Evolutionary conservation across 2,113 vertebrate genomes (phyloP).

Genomic region (Malurus elegans): DNA sequence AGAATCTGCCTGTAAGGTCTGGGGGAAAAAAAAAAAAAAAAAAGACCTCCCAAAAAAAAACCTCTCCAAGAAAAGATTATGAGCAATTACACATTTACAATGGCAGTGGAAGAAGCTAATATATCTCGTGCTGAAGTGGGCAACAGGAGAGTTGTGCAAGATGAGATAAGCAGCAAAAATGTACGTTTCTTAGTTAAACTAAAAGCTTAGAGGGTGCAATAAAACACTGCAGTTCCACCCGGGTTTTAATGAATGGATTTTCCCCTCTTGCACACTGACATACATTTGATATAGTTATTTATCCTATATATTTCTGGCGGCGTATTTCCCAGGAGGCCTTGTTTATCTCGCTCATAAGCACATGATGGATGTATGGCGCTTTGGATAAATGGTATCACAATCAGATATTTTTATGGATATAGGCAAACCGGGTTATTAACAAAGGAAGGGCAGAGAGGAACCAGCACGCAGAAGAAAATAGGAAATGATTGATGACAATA

Average conservation of each 20-base stretch:
- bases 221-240: slow-evolving; percentile 45
- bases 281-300: slow-evolving; percentile 69
- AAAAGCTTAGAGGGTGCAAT: slow-evolving; percentile 68
- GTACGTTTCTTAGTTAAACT: slow-evolving; percentile 62
- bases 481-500: slow-evolving; percentile 70
- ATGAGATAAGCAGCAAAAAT: slow-evolving; percentile 66
- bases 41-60: no score
- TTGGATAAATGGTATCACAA: slow-evolving; percentile 68
- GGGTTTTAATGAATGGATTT: slow-evolving; percentile 69
- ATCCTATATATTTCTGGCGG: slow-evolving; percentile 68
- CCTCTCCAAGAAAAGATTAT: background rate
- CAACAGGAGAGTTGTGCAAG: background rate
- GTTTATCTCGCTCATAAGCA: slow-evolving; percentile 56
- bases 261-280: slow-evolving; percentile 50
- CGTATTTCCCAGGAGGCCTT: slow-evolving; percentile 68
- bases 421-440: slow-evolving; percentile 75
- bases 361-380: slow-evolving; percentile 67
- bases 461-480: slow-evolving; percentile 32
- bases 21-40: background rate
- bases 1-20: background rate
- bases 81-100: slow-evolving; percentile 41
- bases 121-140: slow-evolving; percentile 44
- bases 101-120: slow-evolving; percentile 44
- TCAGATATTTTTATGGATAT: slow-evolving; percentile 74
- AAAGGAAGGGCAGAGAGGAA: slow-evolving; percentile 58